Conservation (phyloP, 1,140 invertebrate genomes). For the Drosophila sturtevanti region DNA sequence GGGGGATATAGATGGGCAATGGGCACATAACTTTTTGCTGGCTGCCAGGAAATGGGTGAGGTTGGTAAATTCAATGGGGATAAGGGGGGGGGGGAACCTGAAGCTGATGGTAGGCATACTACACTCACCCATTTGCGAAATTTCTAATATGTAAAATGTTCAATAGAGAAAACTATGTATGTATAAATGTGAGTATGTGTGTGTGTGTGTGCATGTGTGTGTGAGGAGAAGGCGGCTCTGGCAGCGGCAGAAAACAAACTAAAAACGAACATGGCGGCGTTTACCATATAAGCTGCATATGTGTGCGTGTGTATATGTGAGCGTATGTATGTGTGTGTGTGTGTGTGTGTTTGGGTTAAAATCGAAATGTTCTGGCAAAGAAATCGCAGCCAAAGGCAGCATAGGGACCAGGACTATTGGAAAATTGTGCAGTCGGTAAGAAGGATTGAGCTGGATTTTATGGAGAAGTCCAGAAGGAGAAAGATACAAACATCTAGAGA, state of each 20-base stretch:
- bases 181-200: conserved; percentile 14
- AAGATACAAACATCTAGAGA: conserved; percentile 4
- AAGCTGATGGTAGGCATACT: conserved; percentile 31
- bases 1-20: conserved; percentile 9
- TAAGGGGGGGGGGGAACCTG: neutral
- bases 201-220: neutral
- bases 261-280: conserved; percentile 63
- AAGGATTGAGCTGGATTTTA: conserved; percentile 17
- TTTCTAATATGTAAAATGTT: conserved; percentile 81
- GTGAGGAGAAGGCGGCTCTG: conserved; percentile 17
- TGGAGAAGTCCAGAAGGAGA: neutral
- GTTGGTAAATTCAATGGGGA: neutral
- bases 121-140: conserved; percentile 74
- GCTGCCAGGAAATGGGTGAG: conserved; percentile 2
- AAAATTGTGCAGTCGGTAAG: conserved; percentile 30
- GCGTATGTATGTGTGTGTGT: conserved; percentile 27
- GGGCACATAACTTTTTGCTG: conserved; percentile 72
- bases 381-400: conserved; percentile 63
- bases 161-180: conserved; percentile 80
- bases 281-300: conserved; percentile 25
- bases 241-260: conserved; percentile 42
- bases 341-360: conserved; percentile 27
- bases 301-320: conserved; percentile 15
- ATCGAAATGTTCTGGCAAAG: conserved; percentile 73
- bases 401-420: conserved; percentile 30